Evolutionary conservation across 2,888 invertebrate genomes (phyloP), one percentile per base, ranked within the genome.

Genomic region (Temnothorax rugatulus): DNA sequence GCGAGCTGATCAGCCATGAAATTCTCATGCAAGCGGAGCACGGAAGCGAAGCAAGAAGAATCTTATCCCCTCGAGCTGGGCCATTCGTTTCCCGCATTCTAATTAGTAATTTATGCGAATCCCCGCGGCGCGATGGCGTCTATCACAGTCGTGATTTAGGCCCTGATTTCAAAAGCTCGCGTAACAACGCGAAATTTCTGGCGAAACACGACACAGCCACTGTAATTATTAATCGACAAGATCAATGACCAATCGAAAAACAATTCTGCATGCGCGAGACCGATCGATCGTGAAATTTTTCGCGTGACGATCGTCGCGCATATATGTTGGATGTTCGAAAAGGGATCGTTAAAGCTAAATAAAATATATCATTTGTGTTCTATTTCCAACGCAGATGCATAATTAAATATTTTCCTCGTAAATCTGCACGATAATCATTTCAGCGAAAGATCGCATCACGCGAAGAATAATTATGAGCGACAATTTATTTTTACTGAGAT

Each of bases 91-190:
- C n/a, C 4, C 29, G 44, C 34, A 34, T 52, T 57, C 15, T 77
- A 79, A 79, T 79, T 79, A 79, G 21, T 71, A 71, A 79, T 79
- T 79, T 59, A 71, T 57, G 21, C 44, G 21, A 71, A 59, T 71
- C 21, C 21, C 75, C 44, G n/a, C n/a, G 21, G n/a, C 44, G 74
- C 41, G 25, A 21, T 44, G 15, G n/a, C 18, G 44, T 63, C 29
- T 41, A 44, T 71, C 57, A 77, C 68, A 9, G 25, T 25, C 15
- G 52, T 7, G 66, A 68, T 68, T 18, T 9, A 25, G 2, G 4
- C 8, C n/a, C 21, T 13, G 15, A 68, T 69, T 25, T 8, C 21
- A n/a, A 57, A 29, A 57, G 15, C 34, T 79, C 11, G 34, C 34
- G 63, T 25, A 63, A 63, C 64, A 68, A 47, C 15, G 50, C 8